phyloP scores from a whole-genome alignment of 2,888 invertebrate species.

The Onthophagus sagittarius region DNA sequence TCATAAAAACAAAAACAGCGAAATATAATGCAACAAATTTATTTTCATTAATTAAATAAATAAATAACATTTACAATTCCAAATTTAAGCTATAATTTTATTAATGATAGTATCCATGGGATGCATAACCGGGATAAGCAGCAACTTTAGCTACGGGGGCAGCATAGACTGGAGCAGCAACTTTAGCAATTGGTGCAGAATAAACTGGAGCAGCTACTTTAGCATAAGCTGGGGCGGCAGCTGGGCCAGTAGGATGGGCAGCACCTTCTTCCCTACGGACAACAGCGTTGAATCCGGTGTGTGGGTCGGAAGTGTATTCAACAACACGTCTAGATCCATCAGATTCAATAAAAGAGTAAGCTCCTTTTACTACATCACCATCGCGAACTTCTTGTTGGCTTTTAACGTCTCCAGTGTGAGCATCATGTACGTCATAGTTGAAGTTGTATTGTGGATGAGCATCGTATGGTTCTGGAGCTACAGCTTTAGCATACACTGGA shows the following conservation, averaged over 20 bases:
- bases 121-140: slow-evolving; percentile 31
- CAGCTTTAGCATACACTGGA: slow-evolving; percentile 39
- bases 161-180: slow-evolving; percentile 35
- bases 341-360: slow-evolving; percentile 54
- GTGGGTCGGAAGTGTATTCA: slow-evolving; percentile 56
- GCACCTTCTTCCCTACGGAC: slow-evolving; percentile 52
- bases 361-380: slow-evolving; percentile 55
- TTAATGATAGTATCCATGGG: neutral
- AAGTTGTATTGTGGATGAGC: slow-evolving; percentile 56
- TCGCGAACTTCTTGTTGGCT: slow-evolving; percentile 54
- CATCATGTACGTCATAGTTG: slow-evolving; percentile 55
- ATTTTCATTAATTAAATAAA: neutral
- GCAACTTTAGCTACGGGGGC: slow-evolving; percentile 36
- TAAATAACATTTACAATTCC: neutral
- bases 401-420: slow-evolving; percentile 55
- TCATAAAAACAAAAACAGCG: no score
- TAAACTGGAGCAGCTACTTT: slow-evolving; percentile 28
- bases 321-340: slow-evolving; percentile 56
- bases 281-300: slow-evolving; percentile 58
- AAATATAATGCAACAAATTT: neutral
- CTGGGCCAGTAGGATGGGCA: slow-evolving; percentile 39
- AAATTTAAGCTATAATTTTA: neutral
- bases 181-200: slow-evolving; percentile 17
- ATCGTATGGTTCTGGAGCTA: slow-evolving; percentile 47
- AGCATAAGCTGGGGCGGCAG: slow-evolving; percentile 38